Conservation (phyloP, 2,113 vertebrate genomes). For the Sigmodon hispidus region DNA sequence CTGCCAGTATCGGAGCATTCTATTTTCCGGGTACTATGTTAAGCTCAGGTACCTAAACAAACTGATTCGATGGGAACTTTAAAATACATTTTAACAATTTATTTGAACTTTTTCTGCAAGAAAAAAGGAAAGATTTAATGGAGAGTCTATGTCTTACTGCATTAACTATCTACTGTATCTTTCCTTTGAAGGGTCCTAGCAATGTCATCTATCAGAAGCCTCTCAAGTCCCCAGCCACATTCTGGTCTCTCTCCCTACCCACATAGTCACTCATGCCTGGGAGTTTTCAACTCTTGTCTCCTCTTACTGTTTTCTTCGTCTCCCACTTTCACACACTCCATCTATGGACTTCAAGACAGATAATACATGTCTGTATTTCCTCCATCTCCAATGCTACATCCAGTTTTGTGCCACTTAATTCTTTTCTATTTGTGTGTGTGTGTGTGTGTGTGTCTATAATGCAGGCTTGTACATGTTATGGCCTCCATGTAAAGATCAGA, state of each 20-base stretch:
- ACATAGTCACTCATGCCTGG: neutral
- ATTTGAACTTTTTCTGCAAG: neutral
- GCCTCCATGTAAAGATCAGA: neutral
- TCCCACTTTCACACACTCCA: neutral
- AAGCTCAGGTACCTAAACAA: neutral
- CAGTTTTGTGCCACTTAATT: neutral
- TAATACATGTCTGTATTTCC: neutral
- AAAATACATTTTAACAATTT: neutral
- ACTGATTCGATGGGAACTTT: neutral
- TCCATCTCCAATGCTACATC: neutral
- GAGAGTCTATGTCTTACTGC: neutral
- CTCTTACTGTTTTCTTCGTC: neutral
- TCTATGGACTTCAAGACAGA: neutral
- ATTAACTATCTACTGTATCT: neutral
- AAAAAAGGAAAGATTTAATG: neutral
- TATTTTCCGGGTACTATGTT: neutral
- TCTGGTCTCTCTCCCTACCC: no score
- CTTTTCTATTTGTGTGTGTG: neutral
- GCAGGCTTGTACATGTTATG: neutral
- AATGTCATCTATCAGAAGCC: neutral
- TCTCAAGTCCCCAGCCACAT: neutral
- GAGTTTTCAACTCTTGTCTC: neutral
- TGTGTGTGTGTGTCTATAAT: neutral
- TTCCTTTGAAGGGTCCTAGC: neutral
- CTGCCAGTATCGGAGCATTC: neutral